These are phyloP conservation scores for Crotophaga sulcirostris DNA, from an alignment of 2,113 vertebrate species.

Conservation along the genomic window DNA sequence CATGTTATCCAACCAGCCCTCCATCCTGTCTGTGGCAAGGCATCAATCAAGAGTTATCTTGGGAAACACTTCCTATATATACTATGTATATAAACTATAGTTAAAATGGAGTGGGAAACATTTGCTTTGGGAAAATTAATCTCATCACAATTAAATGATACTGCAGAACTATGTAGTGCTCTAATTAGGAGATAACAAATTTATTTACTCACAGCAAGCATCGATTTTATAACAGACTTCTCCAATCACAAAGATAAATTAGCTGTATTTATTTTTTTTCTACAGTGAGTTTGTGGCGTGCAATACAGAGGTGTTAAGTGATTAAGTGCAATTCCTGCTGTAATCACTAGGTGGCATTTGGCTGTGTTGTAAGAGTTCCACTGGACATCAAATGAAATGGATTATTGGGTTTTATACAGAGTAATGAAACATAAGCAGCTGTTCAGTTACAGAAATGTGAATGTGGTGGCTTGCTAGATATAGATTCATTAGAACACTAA, in stretches of 20 bases:
- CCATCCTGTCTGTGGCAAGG: neutral
- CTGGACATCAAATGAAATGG: neutral
- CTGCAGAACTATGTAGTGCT: neutral
- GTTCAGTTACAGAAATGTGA: neutral
- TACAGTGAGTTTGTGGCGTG: accelerated
- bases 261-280: neutral
- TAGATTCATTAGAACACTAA: neutral
- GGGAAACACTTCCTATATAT: neutral
- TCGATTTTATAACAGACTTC: neutral
- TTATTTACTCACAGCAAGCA: neutral
- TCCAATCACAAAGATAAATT: neutral
- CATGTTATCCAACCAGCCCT: neutral
- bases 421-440: neutral
- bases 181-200: neutral
- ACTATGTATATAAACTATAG: neutral
- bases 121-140: neutral
- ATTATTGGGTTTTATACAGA: neutral
- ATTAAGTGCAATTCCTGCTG: neutral
- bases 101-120: neutral
- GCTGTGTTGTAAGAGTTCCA: neutral
- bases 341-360: slow-evolving; percentile 29
- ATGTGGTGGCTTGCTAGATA: neutral
- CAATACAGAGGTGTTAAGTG: accelerated
- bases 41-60: neutral
- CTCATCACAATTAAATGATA: neutral